These are phyloP conservation scores for Astatoreochromis straeleni DNA, from an alignment of 2,113 vertebrate species.

Conservation along the genomic window DNA sequence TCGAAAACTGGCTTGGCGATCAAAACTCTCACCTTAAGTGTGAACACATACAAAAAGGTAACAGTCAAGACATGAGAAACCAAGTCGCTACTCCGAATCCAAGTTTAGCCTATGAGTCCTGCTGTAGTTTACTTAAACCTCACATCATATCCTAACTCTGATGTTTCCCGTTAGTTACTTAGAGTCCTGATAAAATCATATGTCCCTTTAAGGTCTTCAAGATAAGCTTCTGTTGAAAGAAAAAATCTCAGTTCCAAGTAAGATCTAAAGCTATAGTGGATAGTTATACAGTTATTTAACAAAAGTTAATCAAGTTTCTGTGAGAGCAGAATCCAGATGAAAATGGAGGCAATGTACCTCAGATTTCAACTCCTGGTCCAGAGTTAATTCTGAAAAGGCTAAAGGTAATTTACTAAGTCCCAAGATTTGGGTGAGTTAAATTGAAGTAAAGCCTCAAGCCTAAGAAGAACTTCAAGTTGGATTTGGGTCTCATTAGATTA, in stretches of 20 bases:
- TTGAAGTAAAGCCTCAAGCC: background rate
- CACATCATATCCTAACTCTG: background rate
- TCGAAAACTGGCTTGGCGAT: constrained; percentile 93
- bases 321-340: background rate
- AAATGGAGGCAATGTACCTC: background rate
- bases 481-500: background rate
- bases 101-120: background rate
- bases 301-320: background rate
- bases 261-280: background rate
- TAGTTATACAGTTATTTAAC: background rate
- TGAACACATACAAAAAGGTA: constrained; percentile 18
- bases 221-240: background rate
- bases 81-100: background rate
- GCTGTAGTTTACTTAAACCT: background rate
- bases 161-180: background rate
- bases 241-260: background rate
- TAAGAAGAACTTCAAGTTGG: background rate
- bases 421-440: background rate
- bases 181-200: background rate
- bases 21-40: constrained; percentile 89
- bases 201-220: background rate
- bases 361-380: background rate
- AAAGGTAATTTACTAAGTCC: background rate
- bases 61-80: background rate
- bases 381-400: background rate